Percentiles rank a stretch among this genome's conserved stretches.
phyloP scores from a whole-genome alignment of 1,140 invertebrate species.

The Drosophila orena region DNA sequence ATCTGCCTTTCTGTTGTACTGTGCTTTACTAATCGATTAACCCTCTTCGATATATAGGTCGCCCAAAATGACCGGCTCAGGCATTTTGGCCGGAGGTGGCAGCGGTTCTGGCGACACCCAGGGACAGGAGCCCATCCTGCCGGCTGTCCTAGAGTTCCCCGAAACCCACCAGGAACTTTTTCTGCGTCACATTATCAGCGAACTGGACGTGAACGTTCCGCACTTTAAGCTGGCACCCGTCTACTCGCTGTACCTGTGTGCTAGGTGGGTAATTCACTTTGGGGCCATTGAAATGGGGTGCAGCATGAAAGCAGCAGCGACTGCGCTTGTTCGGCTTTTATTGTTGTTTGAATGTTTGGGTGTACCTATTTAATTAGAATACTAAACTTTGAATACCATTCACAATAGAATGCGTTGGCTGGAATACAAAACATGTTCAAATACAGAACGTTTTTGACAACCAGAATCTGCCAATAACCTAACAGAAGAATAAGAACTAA shows the following conservation, averaged over 20 bases:
- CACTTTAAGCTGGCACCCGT: slow-evolving; percentile 96
- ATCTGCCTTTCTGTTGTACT: slow-evolving; percentile 7
- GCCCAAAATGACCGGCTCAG: slow-evolving; percentile 71
- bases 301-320: slow-evolving; percentile 3
- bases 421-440: background rate
- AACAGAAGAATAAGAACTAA: background rate
- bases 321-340: slow-evolving; percentile 26
- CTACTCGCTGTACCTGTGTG: slow-evolving; percentile 97
- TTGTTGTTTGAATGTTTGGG: slow-evolving; percentile 17
- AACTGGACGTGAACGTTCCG: slow-evolving; percentile 93
- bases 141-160: slow-evolving; percentile 96
- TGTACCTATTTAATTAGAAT: background rate
- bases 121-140: slow-evolving; percentile 95
- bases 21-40: slow-evolving; percentile 52
- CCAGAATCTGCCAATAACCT: background rate
- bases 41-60: slow-evolving; percentile 50
- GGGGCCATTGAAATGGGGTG: background rate
- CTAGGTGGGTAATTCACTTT: slow-evolving; percentile 86
- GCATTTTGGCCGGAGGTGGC: slow-evolving; percentile 59
- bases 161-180: slow-evolving; percentile 97
- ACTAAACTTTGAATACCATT: background rate
- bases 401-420: background rate
- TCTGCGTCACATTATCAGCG: slow-evolving; percentile 93
- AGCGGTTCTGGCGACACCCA: slow-evolving; percentile 64
- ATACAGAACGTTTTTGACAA: background rate